phyloP scores from a whole-genome alignment of 92 coral and sea anemone genomes.

The Scolanthus callimorphus region DNA sequence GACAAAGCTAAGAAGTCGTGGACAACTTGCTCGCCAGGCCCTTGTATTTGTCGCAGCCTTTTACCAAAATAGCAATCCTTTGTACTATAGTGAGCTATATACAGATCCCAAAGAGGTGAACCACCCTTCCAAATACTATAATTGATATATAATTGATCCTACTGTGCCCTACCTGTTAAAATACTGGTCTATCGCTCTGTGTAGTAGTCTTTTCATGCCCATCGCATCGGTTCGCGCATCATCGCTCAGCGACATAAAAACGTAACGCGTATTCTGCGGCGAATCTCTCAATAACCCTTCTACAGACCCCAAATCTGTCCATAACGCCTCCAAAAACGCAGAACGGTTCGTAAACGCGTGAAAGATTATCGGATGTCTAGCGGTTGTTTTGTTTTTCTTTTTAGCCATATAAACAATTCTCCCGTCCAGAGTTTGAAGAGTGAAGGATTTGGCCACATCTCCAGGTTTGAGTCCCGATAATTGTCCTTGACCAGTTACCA shows the following conservation, averaged over 20 bases:
- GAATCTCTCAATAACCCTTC: constrained; percentile 52
- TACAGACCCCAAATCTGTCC: constrained; percentile 79
- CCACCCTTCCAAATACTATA: too few species aligned
- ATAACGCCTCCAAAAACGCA: constrained; percentile 84
- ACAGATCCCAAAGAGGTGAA: too few species aligned
- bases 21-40: too few species aligned
- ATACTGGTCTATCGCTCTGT: constrained; percentile 56
- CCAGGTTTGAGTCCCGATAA: constrained; percentile 72
- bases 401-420: constrained; percentile 68
- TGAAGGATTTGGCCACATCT: constrained; percentile 85
- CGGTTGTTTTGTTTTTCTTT: constrained; percentile 19
- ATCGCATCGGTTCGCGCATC: constrained; percentile 58
- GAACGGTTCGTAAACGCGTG: constrained; percentile 80
- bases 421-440: constrained; percentile 83
- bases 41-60: too few species aligned
- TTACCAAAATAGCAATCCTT: too few species aligned
- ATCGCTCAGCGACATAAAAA: constrained; percentile 75
- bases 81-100: too few species aligned
- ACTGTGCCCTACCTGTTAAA: constrained; percentile 57
- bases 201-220: constrained; percentile 62
- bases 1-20: too few species aligned
- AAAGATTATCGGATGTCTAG: constrained; percentile 80
- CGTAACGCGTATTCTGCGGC: constrained; percentile 84
- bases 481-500: too few species aligned
- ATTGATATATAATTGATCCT: too few species aligned